Conservation (phyloP, 30 jellyfish, hydroid and myxozoan species). For the Pelagia noctiluca region DNA sequence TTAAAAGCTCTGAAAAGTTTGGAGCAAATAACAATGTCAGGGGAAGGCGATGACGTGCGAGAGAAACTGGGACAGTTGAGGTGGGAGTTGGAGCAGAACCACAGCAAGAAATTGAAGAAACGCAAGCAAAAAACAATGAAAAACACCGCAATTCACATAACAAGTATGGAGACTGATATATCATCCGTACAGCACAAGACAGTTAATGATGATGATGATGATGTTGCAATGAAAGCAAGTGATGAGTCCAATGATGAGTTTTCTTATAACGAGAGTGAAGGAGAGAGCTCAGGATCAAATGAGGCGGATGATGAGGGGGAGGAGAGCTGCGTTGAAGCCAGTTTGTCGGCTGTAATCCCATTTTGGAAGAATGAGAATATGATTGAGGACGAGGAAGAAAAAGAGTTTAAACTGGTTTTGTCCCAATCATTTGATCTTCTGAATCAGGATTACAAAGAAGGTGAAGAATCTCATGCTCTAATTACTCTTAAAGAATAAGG, state of each 20-base stretch:
- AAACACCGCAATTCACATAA: not conserved
- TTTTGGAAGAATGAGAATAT: constrained; percentile 91
- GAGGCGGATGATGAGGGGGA: constrained; percentile 99
- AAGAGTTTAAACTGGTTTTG: constrained; percentile 46
- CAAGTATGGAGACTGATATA: not conserved
- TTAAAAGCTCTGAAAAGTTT: constrained; percentile 51
- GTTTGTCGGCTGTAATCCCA: constrained; percentile 68
- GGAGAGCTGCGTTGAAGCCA: constrained; percentile 86
- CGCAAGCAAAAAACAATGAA: constrained; percentile 8
- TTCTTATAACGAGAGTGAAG: constrained; percentile 32
- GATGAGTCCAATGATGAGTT: constrained; percentile 32
- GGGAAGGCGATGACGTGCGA: not conserved
- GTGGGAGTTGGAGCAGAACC: constrained; percentile 24
- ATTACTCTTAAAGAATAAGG: too few relatives aligned
- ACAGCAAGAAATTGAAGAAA: constrained; percentile 6
- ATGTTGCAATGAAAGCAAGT: constrained; percentile 55
- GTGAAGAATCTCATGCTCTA: too few relatives aligned
- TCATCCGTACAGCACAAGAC: not conserved
- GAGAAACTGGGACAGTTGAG: constrained; percentile 18
- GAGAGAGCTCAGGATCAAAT: constrained; percentile 70
- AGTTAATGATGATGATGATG: constrained; percentile 42
- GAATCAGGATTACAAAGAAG: constrained; percentile 40
- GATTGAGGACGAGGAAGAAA: constrained; percentile 47
- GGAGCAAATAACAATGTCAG: constrained; percentile 40
- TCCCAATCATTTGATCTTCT: constrained; percentile 56